Conservation (phyloP, 2,797 vertebrate species). For the Molossus alvarezi region DNA sequence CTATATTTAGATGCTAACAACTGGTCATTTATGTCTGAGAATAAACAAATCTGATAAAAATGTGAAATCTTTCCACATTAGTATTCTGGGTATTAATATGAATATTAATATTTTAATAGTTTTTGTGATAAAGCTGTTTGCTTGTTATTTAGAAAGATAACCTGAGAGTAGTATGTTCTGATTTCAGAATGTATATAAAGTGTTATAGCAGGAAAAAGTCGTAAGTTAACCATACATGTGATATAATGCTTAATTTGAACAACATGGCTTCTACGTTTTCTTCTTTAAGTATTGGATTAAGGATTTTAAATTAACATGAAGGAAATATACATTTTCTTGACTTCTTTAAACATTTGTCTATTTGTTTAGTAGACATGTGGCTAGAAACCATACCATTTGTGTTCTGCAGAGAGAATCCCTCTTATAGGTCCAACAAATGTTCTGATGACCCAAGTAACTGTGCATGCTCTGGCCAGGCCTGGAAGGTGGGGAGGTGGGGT, state of each 20-base stretch:
- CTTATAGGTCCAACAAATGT: not conserved
- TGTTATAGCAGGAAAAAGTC: not conserved
- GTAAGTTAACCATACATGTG: not conserved
- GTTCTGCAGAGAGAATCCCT: not conserved
- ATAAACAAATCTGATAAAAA: constrained; percentile 33
- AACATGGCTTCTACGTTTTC: constrained; percentile 13
- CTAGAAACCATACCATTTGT: not conserved
- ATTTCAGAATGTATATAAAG: not conserved
- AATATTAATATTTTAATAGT: constrained; percentile 10
- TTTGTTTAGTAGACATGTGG: not conserved
- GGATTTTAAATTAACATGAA: not conserved
- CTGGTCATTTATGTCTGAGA: constrained; percentile 31
- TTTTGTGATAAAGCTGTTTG: constrained; percentile 1
- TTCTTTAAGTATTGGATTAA: not conserved
- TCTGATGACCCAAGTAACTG: not conserved
- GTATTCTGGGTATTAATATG: constrained; percentile 3
- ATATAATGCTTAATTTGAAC: not conserved
- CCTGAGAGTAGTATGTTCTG: not conserved
- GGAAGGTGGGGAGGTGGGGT: fast-evolving
- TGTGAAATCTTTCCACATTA: not conserved
- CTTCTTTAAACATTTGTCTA: not conserved
- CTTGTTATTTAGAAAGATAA: constrained; percentile 41
- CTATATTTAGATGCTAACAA: not conserved
- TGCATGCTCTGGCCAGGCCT: not conserved
- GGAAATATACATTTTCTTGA: not conserved